Conservation (phyloP, 30 jellyfish, hydroid and myxozoan genomes). For the Hydra vulgaris region DNA sequence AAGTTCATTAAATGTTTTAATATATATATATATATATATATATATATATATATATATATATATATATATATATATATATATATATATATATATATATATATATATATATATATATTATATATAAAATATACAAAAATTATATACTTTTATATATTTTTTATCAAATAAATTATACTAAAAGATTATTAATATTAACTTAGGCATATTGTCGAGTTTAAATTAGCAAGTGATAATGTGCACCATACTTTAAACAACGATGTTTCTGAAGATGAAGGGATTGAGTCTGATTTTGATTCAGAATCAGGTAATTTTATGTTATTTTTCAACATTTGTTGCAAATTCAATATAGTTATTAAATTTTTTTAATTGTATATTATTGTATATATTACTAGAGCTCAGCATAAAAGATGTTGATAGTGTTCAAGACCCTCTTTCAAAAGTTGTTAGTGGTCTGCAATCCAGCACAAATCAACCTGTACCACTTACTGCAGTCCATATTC, state of each 20-base stretch:
- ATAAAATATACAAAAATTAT: too few species aligned
- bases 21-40: too few species aligned
- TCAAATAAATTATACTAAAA: too few species aligned
- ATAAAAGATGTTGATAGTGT: constrained; percentile 48
- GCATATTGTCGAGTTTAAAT: constrained; percentile 49
- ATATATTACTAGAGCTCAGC: constrained; percentile 16
- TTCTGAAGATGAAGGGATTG: constrained; percentile 89
- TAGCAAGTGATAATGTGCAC: constrained; percentile 12
- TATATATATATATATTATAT: too few species aligned
- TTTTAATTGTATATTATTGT: background rate
- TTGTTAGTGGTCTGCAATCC: constrained; percentile 64
- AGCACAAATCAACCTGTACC: constrained; percentile 40
- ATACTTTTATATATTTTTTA: too few species aligned
- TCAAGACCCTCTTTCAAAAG: constrained; percentile 51
- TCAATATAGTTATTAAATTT: background rate
- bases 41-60: too few species aligned
- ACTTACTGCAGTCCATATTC: constrained; percentile 57
- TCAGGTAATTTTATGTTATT: background rate
- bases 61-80: too few species aligned
- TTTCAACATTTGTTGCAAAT: background rate
- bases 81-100: too few species aligned
- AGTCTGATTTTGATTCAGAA: constrained; percentile 36
- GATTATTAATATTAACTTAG: too few species aligned
- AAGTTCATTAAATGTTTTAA: too few species aligned
- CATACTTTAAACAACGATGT: background rate